Conservation (phyloP, 37 sponge, comb jelly and placozoan species). For the Cliona cf. orientalis region DNA sequence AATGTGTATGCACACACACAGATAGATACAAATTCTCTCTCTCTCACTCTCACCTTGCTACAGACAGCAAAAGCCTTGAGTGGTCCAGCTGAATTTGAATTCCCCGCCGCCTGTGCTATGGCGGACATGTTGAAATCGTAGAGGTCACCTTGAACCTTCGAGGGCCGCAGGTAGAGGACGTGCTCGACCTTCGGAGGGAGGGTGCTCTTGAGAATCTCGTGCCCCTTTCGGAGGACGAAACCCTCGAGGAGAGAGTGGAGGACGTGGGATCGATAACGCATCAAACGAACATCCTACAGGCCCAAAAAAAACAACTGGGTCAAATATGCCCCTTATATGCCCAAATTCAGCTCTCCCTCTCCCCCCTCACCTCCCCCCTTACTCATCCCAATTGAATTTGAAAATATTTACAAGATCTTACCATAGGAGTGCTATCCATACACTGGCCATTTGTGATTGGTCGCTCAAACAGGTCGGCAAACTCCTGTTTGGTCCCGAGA, state of each 20-base stretch:
- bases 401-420: conserved; percentile 26
- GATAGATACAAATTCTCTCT: too few relatives aligned
- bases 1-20: background rate
- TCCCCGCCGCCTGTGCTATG: conserved; percentile 15
- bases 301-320: background rate
- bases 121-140: conserved; percentile 58
- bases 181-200: conserved; percentile 91
- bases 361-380: background rate
- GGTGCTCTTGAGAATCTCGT: conserved; percentile 74
- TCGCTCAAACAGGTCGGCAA: conserved; percentile 93
- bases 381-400: background rate
- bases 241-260: conserved; percentile 69
- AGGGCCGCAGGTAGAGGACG: conserved; percentile 74
- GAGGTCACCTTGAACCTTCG: conserved; percentile 69
- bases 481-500: conserved; percentile 97
- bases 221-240: conserved; percentile 81
- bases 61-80: conserved; percentile 89
- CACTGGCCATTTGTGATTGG: conserved; percentile 98
- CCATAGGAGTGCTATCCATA: conserved; percentile 87
- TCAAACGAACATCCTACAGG: conserved; percentile 69
- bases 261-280: conserved; percentile 74
- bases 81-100: conserved; percentile 33
- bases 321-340: background rate
- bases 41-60: conserved; percentile 84
- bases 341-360: background rate